Conservation (phyloP, 37 sponge, comb jelly and placozoan species). For the Theonella swinhoei region DNA sequence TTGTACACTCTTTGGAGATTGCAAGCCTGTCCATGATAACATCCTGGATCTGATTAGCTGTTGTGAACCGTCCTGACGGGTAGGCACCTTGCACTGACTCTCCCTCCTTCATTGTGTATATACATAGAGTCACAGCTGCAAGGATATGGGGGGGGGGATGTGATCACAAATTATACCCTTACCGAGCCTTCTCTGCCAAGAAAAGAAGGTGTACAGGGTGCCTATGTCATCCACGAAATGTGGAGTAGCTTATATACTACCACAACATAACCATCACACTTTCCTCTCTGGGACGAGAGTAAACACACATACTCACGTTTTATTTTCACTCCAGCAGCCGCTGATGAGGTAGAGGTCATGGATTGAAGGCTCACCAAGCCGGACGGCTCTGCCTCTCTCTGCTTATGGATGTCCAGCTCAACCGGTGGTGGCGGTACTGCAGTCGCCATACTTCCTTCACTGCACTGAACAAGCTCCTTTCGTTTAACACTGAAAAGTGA, state of each 20-base stretch:
- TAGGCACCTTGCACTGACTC: background rate
- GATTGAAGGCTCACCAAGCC: background rate
- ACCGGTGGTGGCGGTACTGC: background rate
- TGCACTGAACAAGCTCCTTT: background rate
- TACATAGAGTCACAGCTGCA: constrained; percentile 45
- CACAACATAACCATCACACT: too few relatives aligned
- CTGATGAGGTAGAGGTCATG: background rate
- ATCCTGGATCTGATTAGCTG: constrained; percentile 46
- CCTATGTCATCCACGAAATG: constrained; percentile 88
- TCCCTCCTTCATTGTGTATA: constrained; percentile 44
- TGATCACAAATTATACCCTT: too few relatives aligned
- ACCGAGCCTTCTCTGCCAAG: too few relatives aligned
- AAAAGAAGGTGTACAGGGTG: constrained; percentile 57
- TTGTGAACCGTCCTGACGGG: constrained; percentile 56
- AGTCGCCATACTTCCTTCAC: background rate
- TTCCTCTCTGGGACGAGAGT: too few relatives aligned
- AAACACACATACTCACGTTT: background rate
- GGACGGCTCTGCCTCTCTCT: background rate
- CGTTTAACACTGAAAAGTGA: too few relatives aligned
- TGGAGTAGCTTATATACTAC: too few relatives aligned
- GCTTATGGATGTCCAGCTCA: background rate
- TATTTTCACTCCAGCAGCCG: background rate
- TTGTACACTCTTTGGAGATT: constrained; percentile 24
- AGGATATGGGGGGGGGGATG: constrained; percentile 18
- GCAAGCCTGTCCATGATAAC: constrained; percentile 33